A percentile compares a stretch with the other conserved stretches of the same genome.
Conservation (phyloP, 30 jellyfish, hydroid and myxozoan genomes). For the Pseudorhiza aurosa region DNA sequence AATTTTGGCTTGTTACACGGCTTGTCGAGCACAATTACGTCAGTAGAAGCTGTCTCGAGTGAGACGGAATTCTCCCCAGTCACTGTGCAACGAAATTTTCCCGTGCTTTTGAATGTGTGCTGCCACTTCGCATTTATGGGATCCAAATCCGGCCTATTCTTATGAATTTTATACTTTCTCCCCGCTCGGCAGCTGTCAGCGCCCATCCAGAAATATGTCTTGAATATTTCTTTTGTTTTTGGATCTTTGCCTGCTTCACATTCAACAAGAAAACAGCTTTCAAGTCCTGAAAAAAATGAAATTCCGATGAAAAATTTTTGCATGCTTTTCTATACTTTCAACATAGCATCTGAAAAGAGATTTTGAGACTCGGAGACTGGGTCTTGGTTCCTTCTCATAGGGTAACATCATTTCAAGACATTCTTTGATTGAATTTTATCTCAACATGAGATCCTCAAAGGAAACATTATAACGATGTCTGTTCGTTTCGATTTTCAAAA, state of each 20-base stretch:
- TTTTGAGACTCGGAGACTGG: no score
- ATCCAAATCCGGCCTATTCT: constrained; percentile 26
- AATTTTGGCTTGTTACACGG: constrained; percentile 69
- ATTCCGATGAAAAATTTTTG: background rate
- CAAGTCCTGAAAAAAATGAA: constrained; percentile 8
- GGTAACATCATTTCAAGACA: no score
- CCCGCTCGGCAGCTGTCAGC: background rate
- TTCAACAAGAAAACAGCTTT: constrained; percentile 48
- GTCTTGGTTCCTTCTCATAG: no score
- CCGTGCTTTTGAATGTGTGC: constrained; percentile 3
- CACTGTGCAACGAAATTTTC: constrained; percentile 42
- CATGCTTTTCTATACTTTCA: background rate
- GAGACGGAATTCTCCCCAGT: constrained; percentile 59
- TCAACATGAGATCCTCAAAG: no score
- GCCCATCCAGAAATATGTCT: constrained; percentile 42
- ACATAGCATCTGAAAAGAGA: no score
- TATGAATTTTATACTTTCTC: constrained; percentile 29
- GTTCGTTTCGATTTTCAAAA: no score
- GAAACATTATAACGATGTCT: no score
- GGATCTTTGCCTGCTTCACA: constrained; percentile 19
- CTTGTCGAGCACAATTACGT: constrained; percentile 58
- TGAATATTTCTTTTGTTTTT: background rate
- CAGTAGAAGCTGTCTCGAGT: constrained; percentile 50
- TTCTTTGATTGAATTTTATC: no score
- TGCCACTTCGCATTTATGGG: constrained; percentile 41